Evolutionary conservation across 2,113 vertebrate genomes (phyloP).

Genomic region (Rhinogobius similis): DNA sequence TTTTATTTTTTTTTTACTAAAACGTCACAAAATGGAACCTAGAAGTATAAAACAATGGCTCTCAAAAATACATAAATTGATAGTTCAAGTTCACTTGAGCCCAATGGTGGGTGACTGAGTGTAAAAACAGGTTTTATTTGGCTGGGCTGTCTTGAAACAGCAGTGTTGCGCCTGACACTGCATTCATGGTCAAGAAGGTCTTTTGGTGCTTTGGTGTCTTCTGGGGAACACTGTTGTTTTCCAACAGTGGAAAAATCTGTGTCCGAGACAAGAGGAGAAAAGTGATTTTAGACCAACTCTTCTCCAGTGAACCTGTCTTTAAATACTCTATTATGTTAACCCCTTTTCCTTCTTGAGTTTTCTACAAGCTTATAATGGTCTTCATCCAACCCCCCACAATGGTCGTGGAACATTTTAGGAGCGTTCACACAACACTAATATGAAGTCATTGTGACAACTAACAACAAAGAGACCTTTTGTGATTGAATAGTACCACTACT

Average conservation of each 20-base stretch:
- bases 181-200: not conserved
- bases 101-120: no score
- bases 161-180: not conserved
- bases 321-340: not conserved
- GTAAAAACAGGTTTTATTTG: not conserved
- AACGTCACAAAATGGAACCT: no score
- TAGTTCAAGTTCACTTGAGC: no score
- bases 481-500: no score
- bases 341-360: not conserved
- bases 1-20: no score
- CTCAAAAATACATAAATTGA: not conserved
- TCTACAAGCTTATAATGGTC: no score
- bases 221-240: not conserved
- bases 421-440: no score
- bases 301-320: not conserved
- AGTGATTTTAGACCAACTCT: not conserved
- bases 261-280: not conserved
- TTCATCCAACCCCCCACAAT: no score
- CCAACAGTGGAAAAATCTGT: not conserved
- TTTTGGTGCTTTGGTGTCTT: not conserved
- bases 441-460: no score
- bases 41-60: no score
- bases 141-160: not conserved
- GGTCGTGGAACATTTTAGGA: no score
- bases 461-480: no score